Percentiles rank a stretch among this genome's conserved stretches.
Evolutionary conservation across 2,113 vertebrate genomes (phyloP).

Genomic region (Helogale parvula): DNA sequence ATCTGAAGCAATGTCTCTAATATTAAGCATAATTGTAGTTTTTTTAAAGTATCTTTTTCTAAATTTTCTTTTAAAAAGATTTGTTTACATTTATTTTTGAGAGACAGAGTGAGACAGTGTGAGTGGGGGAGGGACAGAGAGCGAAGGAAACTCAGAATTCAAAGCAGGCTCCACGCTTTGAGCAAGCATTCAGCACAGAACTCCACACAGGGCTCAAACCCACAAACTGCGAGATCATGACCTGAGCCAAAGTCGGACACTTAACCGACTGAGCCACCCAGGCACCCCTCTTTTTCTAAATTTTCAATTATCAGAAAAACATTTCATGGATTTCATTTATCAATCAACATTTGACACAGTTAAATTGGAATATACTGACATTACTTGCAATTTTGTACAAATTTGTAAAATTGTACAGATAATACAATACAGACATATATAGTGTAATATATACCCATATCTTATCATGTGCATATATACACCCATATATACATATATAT

Average conservation of each 20-base stretch:
- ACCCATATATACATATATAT: not conserved
- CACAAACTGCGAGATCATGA: no score
- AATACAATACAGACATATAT: not conserved
- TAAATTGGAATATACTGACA: not conserved
- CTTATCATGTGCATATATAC: not conserved
- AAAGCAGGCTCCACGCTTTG: no score
- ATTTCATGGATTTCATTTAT: not conserved
- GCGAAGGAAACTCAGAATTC: no score
- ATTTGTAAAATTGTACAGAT: not conserved
- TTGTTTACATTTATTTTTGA: no score
- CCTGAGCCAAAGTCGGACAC: no score
- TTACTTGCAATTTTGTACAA: slow-evolving; percentile 18
- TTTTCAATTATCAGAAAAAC: slow-evolving; percentile 31
- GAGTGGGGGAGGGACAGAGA: no score
- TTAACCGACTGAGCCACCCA: no score
- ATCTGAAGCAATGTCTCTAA: not conserved
- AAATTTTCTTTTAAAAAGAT: not conserved
- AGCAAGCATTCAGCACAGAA: no score
- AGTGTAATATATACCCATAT: not conserved
- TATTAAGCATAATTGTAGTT: not conserved
- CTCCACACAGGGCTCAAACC: no score
- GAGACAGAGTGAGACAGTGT: no score
- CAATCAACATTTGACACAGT: not conserved
- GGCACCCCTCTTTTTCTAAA: not conserved
- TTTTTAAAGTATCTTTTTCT: not conserved